Conservation (phyloP, 2,888 invertebrate genomes). For the Meloe dianella region DNA sequence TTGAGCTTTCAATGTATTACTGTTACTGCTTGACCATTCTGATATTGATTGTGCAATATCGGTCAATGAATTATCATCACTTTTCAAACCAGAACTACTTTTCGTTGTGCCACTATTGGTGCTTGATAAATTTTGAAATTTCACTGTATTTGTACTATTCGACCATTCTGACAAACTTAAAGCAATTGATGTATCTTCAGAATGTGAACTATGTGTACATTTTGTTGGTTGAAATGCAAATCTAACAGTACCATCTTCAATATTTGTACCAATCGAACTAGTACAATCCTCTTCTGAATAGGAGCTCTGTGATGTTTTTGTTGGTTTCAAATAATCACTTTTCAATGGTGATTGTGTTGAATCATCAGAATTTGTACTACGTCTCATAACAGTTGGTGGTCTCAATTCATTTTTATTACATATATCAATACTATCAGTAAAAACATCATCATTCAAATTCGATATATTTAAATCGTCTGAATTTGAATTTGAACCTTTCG, state of each 20-base stretch:
- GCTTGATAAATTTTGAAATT: constrained; percentile 78
- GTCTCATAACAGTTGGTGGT: constrained; percentile 57
- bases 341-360: constrained; percentile 52
- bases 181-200: constrained; percentile 86
- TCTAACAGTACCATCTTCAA: constrained; percentile 79
- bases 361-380: constrained; percentile 57
- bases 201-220: constrained; percentile 83
- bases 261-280: constrained; percentile 77
- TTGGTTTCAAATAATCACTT: constrained; percentile 45
- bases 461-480: constrained; percentile 62
- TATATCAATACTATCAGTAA: constrained; percentile 52
- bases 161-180: constrained; percentile 88
- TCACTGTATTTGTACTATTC: constrained; percentile 83
- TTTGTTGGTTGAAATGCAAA: constrained; percentile 80
- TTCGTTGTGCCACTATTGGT: constrained; percentile 65
- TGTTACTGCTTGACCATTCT: constrained; percentile 80
- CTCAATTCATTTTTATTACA: constrained; percentile 51
- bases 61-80: constrained; percentile 78
- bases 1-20: constrained; percentile 75
- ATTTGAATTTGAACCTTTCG: constrained; percentile 58
- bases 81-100: constrained; percentile 71
- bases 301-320: constrained; percentile 67
- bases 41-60: constrained; percentile 80
- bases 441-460: constrained; percentile 60
- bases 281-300: constrained; percentile 73